These are phyloP conservation scores for Hippocampus comes DNA, from an alignment of 2,113 vertebrate species.

Conservation along the genomic window DNA sequence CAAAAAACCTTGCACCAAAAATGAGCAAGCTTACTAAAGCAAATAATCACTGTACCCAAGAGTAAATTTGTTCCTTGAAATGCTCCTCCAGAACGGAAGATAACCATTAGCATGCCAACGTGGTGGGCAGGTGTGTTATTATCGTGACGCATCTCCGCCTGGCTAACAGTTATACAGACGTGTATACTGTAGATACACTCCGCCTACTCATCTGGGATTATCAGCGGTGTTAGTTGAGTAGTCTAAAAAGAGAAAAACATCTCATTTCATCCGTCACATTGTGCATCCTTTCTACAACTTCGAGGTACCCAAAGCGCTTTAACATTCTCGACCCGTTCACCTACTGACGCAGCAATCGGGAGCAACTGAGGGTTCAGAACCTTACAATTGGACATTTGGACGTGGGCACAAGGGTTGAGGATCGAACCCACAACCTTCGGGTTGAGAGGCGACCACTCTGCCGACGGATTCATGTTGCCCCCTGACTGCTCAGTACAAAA, in stretches of 20 bases:
- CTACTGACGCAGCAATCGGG: too few species aligned
- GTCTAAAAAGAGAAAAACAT: not conserved
- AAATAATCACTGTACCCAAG: conserved; percentile 9
- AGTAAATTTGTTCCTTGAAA: not conserved
- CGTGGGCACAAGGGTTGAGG: too few species aligned
- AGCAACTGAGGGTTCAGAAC: too few species aligned
- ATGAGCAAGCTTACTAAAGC: conserved; percentile 41
- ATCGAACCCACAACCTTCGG: too few species aligned
- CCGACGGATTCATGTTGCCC: too few species aligned
- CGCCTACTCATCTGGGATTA: not conserved
- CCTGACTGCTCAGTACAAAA: too few species aligned
- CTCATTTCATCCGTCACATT: not conserved
- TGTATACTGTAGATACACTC: not conserved
- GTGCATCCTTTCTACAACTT: not conserved
- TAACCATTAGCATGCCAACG: conserved; percentile 5
- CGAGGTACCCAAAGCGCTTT: too few species aligned
- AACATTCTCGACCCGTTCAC: too few species aligned
- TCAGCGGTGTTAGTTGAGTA: not conserved
- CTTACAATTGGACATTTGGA: too few species aligned
- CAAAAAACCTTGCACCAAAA: conserved; percentile 33
- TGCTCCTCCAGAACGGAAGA: conserved; percentile 3
- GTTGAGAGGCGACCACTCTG: too few species aligned
- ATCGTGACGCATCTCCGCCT: not conserved
- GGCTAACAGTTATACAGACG: not conserved
- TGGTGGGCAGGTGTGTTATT: conserved; percentile 14